Conservation (phyloP, 2,113 vertebrate genomes). For the Menidia beryllina region DNA sequence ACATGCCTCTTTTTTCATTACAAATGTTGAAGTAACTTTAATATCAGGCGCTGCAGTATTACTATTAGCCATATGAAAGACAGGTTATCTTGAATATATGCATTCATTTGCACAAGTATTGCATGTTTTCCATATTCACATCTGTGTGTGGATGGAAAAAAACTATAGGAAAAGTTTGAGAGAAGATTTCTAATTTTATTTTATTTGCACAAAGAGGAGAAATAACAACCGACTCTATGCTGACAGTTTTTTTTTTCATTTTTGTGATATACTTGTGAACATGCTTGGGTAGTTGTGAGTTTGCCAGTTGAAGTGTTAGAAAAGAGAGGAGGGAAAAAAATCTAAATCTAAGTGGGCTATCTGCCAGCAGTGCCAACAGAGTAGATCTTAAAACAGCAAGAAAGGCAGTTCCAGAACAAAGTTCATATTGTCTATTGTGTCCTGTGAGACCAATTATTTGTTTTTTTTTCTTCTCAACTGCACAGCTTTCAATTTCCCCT, state of each 20-base stretch:
- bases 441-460: slow-evolving; percentile 75
- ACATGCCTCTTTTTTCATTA: neutral
- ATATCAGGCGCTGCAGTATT: neutral
- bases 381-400: slow-evolving; percentile 55
- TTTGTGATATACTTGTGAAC: slow-evolving; percentile 10
- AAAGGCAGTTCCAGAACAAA: slow-evolving; percentile 56
- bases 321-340: slow-evolving; percentile 9
- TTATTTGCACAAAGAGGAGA: neutral
- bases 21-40: neutral
- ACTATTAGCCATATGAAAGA: slow-evolving; percentile 5
- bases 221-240: neutral
- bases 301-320: slow-evolving; percentile 15
- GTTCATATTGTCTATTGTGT: slow-evolving; percentile 64
- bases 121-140: neutral
- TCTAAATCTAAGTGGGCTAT: slow-evolving; percentile 45
- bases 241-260: slow-evolving; percentile 1
- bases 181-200: neutral
- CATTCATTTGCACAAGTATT: neutral
- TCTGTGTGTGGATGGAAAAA: neutral
- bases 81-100: neutral
- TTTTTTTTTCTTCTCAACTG: slow-evolving; percentile 45
- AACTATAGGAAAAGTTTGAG: neutral
- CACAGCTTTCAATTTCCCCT: slow-evolving; percentile 49
- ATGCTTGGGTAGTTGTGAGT: slow-evolving; percentile 22
- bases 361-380: slow-evolving; percentile 49